Conservation (phyloP, 2,888 invertebrate species). For the Abrostola triplasia region DNA sequence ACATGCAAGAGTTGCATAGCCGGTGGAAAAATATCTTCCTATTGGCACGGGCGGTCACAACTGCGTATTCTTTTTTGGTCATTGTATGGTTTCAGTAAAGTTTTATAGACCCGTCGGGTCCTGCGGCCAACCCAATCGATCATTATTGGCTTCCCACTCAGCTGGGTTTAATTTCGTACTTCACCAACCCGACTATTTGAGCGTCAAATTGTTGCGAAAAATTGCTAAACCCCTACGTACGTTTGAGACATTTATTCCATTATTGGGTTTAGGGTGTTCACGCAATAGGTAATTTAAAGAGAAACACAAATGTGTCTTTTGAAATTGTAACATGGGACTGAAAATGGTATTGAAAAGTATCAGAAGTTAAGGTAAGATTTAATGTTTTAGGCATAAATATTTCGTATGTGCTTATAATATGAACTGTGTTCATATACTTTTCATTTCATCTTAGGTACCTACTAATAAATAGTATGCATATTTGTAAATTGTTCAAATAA, state of each 20-base stretch:
- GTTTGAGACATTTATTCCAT: slow-evolving; percentile 16
- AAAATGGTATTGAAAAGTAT: too few species aligned
- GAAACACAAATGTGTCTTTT: background rate
- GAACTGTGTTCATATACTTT: too few species aligned
- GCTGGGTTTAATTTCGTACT: slow-evolving; percentile 71
- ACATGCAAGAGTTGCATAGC: slow-evolving; percentile 8
- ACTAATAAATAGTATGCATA: background rate
- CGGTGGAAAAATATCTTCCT: slow-evolving; percentile 27
- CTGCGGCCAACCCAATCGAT: slow-evolving; percentile 53
- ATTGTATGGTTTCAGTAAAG: slow-evolving; percentile 37
- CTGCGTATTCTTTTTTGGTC: slow-evolving; percentile 27
- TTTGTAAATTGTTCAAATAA: too few species aligned
- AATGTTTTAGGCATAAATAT: too few species aligned
- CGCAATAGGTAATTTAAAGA: slow-evolving; percentile 3
- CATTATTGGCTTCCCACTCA: slow-evolving; percentile 63
- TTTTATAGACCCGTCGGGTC: slow-evolving; percentile 33
- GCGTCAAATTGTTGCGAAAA: slow-evolving; percentile 67
- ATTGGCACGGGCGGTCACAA: slow-evolving; percentile 29
- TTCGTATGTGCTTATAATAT: too few species aligned
- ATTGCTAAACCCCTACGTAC: slow-evolving; percentile 28
- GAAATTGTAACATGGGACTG: too few species aligned
- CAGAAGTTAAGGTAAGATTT: too few species aligned
- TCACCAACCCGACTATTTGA: slow-evolving; percentile 64
- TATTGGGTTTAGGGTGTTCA: slow-evolving; percentile 1
- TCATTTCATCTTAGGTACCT: background rate